Base-by-base conservation (phyloP, 2,113 vertebrate genomes). In the Tinamus guttatus region DNA sequence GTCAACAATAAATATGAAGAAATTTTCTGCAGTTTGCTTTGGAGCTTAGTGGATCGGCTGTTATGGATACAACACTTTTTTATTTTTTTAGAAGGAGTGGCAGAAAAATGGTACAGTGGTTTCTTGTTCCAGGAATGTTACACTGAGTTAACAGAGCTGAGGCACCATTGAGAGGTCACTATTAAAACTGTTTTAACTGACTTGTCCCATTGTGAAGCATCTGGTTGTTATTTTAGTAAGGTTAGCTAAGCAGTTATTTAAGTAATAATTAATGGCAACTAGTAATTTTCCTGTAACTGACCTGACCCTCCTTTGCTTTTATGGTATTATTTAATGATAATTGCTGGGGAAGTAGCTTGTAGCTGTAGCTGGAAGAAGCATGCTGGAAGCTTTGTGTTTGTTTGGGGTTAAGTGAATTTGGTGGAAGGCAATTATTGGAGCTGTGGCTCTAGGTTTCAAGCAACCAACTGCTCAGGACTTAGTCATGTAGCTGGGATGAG, bases 1-100 rank as follows among this genome's bases (percentile, higher is more conserved):
- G 95, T 94, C 94, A 95, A 92, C 95, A 97, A 94, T 97, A 97
- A 97, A 96, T 95, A 96, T 64, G 92, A 92, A 94, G 69, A 93
- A 90, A 84, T 91, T 96, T 90, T 96, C 87, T 95, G 94, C 59
- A 87, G 91, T 97, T 97, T 97, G 95, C 93, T 97, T 97, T 98
- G 97, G 93, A 97, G 87, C 87, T 94, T 80, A 65, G 81, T 93
- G 88, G 79, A 86, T 89, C 0, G 68, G 76, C 89, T 93, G 94
- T 95, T 96, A 90, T 62, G 92, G 92, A 85, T 93, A 95, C 96
- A 93, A 64, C 19, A 9, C 54, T 81, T 77, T 77, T 12, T 79
- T 32, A 89, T 90, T 90, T 78, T 63, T 64, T 82, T 79, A 89
- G 67, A 95, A 94, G 82, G 84, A 83, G 80, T 85, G 75, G 81